Evolutionary conservation across 2,888 invertebrate genomes (phyloP).

Genomic region (Antitype chi): DNA sequence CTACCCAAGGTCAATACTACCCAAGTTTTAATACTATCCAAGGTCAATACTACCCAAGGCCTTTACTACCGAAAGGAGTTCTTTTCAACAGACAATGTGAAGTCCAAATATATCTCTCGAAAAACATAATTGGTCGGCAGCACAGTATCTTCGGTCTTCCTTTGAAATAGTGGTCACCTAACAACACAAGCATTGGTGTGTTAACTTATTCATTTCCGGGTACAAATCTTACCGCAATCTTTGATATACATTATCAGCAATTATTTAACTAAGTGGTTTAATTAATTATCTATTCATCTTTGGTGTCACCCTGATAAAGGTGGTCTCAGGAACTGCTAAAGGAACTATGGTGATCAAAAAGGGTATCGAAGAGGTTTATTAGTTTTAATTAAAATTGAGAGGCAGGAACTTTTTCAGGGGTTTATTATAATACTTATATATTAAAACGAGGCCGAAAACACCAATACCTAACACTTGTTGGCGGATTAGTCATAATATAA

Average conservation of each 20-base stretch:
- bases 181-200: neutral
- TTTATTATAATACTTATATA: neutral
- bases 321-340: no score
- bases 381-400: no score
- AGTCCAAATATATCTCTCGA: neutral
- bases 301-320: neutral
- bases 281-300: neutral
- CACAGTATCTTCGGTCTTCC: no score
- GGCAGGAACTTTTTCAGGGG: neutral
- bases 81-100: neutral
- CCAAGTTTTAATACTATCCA: neutral
- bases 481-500: neutral
- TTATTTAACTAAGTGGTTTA: neutral
- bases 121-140: neutral
- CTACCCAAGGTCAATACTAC: neutral
- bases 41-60: neutral
- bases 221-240: conserved; percentile 39
- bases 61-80: neutral
- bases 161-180: neutral
- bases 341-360: no score
- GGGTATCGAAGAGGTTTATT: neutral
- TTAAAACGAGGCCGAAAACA: no score
- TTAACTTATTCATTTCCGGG: conserved; percentile 16
- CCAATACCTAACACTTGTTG: neutral
- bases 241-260: conserved; percentile 20